Conservation (phyloP, 2,797 vertebrate species). For the Hypotaenidia okinawae region DNA sequence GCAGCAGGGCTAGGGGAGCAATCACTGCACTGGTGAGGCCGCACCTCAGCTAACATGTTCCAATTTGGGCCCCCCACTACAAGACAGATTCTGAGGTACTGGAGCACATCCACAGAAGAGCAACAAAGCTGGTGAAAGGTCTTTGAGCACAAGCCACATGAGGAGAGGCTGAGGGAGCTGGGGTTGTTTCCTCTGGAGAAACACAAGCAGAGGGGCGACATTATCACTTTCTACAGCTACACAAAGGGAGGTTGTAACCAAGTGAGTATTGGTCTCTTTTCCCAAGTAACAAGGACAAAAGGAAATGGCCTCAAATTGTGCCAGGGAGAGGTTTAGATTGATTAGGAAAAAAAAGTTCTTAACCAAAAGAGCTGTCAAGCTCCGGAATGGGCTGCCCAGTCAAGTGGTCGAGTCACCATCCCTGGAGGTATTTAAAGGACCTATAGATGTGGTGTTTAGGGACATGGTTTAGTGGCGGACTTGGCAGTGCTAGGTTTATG, state of each 20-base stretch:
- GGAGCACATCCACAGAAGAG: background rate
- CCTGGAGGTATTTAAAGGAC: background rate
- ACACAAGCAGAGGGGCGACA: background rate
- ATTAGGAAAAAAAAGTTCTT: background rate
- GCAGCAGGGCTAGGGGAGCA: background rate
- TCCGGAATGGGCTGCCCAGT: background rate
- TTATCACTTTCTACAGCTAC: no score
- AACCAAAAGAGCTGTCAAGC: no score
- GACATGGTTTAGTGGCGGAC: background rate
- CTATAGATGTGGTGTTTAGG: background rate
- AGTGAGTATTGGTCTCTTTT: background rate
- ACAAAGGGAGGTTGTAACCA: background rate
- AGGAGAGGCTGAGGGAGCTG: background rate
- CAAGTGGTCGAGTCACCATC: background rate
- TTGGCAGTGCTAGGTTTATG: background rate
- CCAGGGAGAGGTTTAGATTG: background rate
- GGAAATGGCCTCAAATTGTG: background rate
- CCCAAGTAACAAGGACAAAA: background rate
- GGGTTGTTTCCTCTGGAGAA: background rate
- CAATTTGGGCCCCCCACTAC: background rate
- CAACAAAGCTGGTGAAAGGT: background rate
- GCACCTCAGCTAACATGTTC: background rate
- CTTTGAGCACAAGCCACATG: background rate
- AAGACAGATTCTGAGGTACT: background rate
- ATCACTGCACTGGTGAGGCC: background rate